Evolutionary conservation across 2,113 vertebrate species (phyloP).

Genomic region (Arvicanthis niloticus): DNA sequence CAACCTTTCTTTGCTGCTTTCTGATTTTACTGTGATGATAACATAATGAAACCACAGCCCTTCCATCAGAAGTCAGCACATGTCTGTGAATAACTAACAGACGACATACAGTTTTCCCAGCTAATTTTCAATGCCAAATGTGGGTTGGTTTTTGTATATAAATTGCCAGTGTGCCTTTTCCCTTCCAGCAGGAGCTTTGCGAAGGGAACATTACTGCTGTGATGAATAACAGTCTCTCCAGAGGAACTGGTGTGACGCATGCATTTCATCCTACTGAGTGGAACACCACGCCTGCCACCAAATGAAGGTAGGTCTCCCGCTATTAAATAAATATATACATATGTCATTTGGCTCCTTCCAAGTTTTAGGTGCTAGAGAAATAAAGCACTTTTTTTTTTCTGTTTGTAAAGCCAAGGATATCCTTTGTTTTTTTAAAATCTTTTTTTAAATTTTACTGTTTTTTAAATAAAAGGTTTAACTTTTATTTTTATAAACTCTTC

Average conservation of each 20-base stretch:
- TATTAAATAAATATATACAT: conserved; percentile 56
- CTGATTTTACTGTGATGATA: conserved; percentile 61
- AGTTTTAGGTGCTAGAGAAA: conserved; percentile 38
- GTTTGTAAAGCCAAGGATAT: conserved; percentile 31
- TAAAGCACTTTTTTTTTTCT: background rate
- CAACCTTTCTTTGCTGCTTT: conserved; percentile 59
- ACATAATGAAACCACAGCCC: conserved; percentile 47
- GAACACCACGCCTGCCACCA: background rate
- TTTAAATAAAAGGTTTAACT: background rate
- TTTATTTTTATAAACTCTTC: background rate
- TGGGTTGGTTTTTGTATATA: conserved; percentile 75
- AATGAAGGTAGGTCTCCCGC: conserved; percentile 56
- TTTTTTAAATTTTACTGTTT: background rate
- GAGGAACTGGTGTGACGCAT: conserved; percentile 47
- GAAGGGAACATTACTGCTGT: conserved; percentile 68
- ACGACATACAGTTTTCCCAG: conserved; percentile 56
- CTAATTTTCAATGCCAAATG: conserved; percentile 59
- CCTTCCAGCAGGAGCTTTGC: conserved; percentile 55
- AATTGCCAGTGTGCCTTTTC: conserved; percentile 75
- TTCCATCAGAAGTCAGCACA: conserved; percentile 59
- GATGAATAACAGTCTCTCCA: conserved; percentile 64
- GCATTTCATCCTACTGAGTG: conserved; percentile 34
- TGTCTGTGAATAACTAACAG: conserved; percentile 70
- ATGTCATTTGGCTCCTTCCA: conserved; percentile 48
- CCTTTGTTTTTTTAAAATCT: background rate